Conservation (phyloP, 2,888 invertebrate genomes). For the Agrotis puta region DNA sequence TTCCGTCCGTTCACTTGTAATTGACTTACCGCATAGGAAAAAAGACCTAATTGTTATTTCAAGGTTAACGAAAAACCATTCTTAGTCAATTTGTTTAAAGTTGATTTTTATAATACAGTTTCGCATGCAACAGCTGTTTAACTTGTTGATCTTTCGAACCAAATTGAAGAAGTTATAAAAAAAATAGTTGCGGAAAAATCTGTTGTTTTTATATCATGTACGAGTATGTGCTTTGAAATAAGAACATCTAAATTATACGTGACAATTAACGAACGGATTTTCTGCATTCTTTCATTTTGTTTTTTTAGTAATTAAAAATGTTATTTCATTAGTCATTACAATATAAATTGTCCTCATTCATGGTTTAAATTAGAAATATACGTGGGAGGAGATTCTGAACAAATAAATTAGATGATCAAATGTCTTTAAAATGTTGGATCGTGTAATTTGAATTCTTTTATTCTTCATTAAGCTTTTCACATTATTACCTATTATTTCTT, state of each 20-base stretch:
- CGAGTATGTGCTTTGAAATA: conserved; percentile 9
- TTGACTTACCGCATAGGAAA: conserved; percentile 13
- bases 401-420: conserved; percentile 29
- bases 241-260: conserved; percentile 18
- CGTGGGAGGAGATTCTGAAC: conserved; percentile 11
- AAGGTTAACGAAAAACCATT: conserved; percentile 23
- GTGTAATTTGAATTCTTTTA: neutral
- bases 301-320: conserved; percentile 50
- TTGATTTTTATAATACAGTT: neutral
- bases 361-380: conserved; percentile 26
- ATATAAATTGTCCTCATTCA: conserved; percentile 18
- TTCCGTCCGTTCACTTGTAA: conserved; percentile 38
- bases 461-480: neutral
- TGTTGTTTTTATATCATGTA: neutral
- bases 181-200: neutral
- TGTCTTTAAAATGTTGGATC: conserved; percentile 7
- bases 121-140: neutral
- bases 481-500: neutral
- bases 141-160: neutral
- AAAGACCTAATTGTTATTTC: conserved; percentile 27
- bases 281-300: conserved; percentile 22
- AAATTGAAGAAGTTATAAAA: neutral
- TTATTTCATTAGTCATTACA: conserved; percentile 23
- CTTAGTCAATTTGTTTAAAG: conserved; percentile 1
- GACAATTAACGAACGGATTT: conserved; percentile 17